phyloP scores from a whole-genome alignment of 2,113 vertebrate species.

The Lipotes vexillifer region DNA sequence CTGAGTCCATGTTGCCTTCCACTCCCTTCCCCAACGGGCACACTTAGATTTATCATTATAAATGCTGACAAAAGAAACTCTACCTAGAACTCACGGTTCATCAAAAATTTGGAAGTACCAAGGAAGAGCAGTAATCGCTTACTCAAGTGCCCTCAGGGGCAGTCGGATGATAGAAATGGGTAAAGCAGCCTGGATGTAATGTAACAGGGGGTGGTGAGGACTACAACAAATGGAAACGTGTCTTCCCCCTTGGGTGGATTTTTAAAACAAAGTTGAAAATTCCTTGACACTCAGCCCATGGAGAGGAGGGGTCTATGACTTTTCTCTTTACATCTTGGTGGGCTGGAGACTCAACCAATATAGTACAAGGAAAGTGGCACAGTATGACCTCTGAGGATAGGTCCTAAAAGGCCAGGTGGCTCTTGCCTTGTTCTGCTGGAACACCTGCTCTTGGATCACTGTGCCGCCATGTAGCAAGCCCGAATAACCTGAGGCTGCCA shows the following conservation, averaged over 20 bases:
- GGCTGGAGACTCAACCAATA: background rate
- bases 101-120: background rate
- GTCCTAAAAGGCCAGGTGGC: background rate
- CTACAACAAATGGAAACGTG: background rate
- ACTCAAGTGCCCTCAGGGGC: background rate
- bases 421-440: background rate
- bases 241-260: background rate
- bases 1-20: background rate
- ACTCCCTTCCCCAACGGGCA: background rate
- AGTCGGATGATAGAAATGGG: background rate
- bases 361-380: background rate
- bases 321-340: background rate
- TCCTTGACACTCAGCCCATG: background rate
- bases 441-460: background rate
- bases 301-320: background rate
- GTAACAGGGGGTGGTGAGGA: background rate
- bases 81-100: background rate
- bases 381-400: background rate
- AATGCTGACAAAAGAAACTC: background rate
- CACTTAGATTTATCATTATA: background rate
- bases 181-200: background rate
- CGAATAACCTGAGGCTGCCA: background rate
- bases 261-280: background rate
- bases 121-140: background rate
- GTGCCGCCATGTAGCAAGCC: background rate